Percentiles rank a stretch among this genome's conserved stretches.
Conservation (phyloP, 2,113 vertebrate species). For the Apteryx mantelli region DNA sequence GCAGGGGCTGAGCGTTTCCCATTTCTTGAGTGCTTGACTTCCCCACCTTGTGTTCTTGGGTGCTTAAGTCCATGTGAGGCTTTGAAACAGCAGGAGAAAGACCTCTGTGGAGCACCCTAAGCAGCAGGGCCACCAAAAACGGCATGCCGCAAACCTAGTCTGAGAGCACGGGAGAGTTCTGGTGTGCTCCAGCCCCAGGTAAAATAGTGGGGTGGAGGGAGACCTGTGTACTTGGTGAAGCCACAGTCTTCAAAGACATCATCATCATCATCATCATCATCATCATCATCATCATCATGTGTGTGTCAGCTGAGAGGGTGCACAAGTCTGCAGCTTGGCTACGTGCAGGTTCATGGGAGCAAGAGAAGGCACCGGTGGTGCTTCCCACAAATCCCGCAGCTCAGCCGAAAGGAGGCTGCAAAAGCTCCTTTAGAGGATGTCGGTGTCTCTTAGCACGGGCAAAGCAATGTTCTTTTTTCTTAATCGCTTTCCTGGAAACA, state of each 20-base stretch:
- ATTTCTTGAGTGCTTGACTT: background rate
- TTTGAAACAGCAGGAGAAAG: background rate
- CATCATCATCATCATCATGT: accelerated
- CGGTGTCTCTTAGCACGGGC: accelerated
- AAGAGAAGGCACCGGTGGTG: accelerated
- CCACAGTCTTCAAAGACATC: background rate
- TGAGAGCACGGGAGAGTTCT: background rate
- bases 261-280: background rate
- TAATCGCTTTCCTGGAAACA: background rate
- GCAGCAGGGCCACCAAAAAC: background rate
- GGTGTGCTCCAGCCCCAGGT: background rate
- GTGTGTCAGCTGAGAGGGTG: background rate
- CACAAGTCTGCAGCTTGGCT: background rate
- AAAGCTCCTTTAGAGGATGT: background rate
- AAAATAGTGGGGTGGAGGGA: background rate
- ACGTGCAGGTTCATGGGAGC: accelerated
- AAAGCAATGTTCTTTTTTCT: background rate
- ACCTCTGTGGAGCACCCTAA: background rate
- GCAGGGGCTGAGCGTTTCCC: background rate
- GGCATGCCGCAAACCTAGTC: background rate
- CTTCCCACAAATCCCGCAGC: background rate
- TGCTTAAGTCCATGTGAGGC: background rate
- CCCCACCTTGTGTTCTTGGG: background rate
- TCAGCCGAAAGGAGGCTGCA: background rate
- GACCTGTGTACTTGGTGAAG: background rate